A percentile compares a stretch with the other conserved stretches of the same genome.
phyloP scores from a whole-genome alignment of 1,140 invertebrate genomes.

The Teleogryllus occipitalis region DNA sequence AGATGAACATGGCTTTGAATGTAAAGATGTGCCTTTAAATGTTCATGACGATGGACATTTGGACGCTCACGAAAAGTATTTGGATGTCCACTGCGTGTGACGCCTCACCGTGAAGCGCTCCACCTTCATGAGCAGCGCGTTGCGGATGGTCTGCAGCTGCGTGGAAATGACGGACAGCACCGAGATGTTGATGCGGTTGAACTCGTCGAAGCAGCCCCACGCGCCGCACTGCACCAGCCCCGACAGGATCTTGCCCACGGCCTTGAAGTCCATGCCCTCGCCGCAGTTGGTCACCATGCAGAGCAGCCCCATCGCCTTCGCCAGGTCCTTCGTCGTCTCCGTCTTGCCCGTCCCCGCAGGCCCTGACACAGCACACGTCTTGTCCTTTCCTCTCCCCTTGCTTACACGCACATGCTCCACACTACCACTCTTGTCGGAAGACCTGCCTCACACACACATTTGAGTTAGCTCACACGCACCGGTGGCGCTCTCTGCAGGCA shows the following conservation, averaged over 20 bases:
- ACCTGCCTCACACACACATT: too few species aligned
- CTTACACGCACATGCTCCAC: too few species aligned
- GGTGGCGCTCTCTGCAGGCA: too few species aligned
- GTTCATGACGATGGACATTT: too few species aligned
- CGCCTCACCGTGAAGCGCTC: constrained; percentile 58
- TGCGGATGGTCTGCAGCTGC: constrained; percentile 79
- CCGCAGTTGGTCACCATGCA: constrained; percentile 89
- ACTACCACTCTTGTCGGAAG: too few species aligned
- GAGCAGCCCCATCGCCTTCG: constrained; percentile 75
- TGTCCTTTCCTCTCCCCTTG: too few species aligned
- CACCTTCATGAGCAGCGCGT: constrained; percentile 64
- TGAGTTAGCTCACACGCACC: too few species aligned
- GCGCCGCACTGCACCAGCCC: constrained; percentile 69
- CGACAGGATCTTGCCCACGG: constrained; percentile 75
- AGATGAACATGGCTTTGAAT: too few species aligned
- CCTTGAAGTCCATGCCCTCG: constrained; percentile 82
- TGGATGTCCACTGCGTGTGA: not conserved
- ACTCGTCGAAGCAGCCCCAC: constrained; percentile 88
- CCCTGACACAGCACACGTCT: constrained; percentile 35
- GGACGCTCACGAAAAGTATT: too few species aligned
- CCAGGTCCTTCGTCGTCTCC: constrained; percentile 83
- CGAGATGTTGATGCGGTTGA: constrained; percentile 83
- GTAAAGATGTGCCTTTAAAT: too few species aligned
- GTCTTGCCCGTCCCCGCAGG: constrained; percentile 83
- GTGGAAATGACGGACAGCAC: constrained; percentile 86